phyloP scores from a whole-genome alignment of 1,140 invertebrate species.

The Latrodectus geometricus region DNA sequence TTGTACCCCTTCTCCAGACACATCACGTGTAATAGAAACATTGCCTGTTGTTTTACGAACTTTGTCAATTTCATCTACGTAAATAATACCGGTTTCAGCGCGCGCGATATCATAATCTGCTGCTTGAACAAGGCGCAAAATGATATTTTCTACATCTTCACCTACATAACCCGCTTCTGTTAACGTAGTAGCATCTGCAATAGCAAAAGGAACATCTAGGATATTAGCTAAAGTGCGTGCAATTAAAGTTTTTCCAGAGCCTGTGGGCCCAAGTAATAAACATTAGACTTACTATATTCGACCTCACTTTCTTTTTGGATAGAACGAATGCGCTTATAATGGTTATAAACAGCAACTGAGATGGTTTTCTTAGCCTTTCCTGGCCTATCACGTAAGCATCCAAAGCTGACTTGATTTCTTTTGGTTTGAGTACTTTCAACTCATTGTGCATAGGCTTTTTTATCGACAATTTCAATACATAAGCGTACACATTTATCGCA shows the following conservation, averaged over 20 bases:
- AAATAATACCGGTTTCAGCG: conserved; percentile 56
- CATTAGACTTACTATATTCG: conserved; percentile 66
- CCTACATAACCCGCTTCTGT: conserved; percentile 63
- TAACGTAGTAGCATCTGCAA: conserved; percentile 60
- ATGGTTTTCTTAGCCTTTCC: no score
- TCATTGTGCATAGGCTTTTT: no score
- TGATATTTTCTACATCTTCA: conserved; percentile 60
- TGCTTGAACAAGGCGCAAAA: conserved; percentile 26
- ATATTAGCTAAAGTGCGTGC: conserved; percentile 58
- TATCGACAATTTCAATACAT: no score
- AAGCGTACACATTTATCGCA: no score
- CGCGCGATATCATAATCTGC: conserved; percentile 33
- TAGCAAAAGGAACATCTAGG: conserved; percentile 54
- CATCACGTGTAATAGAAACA: no score
- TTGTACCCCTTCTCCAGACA: no score
- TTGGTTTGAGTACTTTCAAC: no score
- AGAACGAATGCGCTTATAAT: conserved; percentile 71
- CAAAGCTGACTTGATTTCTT: no score
- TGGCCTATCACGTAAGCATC: no score
- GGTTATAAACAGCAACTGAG: conserved; percentile 75
- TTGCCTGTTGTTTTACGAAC: conserved; percentile 14
- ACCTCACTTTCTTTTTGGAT: conserved; percentile 44
- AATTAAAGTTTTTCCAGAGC: conserved; percentile 65
- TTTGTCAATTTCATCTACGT: conserved; percentile 62
- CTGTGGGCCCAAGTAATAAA: conserved; percentile 66